Conservation (phyloP, 2,113 vertebrate species). For the Rutilus rutilus region DNA sequence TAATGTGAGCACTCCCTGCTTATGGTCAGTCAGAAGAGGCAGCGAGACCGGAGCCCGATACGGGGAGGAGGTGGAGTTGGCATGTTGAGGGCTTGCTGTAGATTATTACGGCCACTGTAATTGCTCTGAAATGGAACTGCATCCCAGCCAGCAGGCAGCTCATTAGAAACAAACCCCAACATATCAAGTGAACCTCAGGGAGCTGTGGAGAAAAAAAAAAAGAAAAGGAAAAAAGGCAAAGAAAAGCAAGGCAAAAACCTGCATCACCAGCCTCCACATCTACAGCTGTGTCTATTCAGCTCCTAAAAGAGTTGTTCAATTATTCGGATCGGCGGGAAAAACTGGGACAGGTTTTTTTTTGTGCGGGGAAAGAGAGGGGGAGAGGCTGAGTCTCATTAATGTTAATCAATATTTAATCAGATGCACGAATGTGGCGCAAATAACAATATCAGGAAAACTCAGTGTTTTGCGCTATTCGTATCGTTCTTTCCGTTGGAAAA, state of each 20-base stretch:
- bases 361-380: neutral
- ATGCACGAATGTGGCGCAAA: slow-evolving; percentile 38
- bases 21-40: slow-evolving; percentile 24
- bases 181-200: slow-evolving; percentile 47
- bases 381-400: slow-evolving; percentile 49
- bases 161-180: slow-evolving; percentile 54
- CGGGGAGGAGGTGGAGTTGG: slow-evolving; percentile 36
- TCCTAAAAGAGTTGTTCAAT: slow-evolving; percentile 38
- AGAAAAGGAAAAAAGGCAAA: slow-evolving; percentile 19
- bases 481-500: neutral
- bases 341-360: slow-evolving; percentile 21
- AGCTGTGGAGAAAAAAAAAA: slow-evolving; percentile 33
- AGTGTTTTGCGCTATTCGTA: neutral
- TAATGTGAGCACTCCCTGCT: slow-evolving; percentile 30
- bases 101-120: slow-evolving; percentile 54
- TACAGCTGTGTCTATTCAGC: slow-evolving; percentile 1
- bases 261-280: slow-evolving; percentile 23
- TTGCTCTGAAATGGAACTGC: slow-evolving; percentile 44
- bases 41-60: slow-evolving; percentile 7
- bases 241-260: slow-evolving; percentile 7
- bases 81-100: slow-evolving; percentile 33
- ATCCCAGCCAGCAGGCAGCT: slow-evolving; percentile 56
- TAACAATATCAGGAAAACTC: slow-evolving; percentile 25
- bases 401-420: slow-evolving; percentile 53
- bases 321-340: slow-evolving; percentile 37